Evolutionary conservation across 1,140 invertebrate species (phyloP), one percentile per base, ranked within the genome.

Genomic region (Heliconius melpomene): DNA sequence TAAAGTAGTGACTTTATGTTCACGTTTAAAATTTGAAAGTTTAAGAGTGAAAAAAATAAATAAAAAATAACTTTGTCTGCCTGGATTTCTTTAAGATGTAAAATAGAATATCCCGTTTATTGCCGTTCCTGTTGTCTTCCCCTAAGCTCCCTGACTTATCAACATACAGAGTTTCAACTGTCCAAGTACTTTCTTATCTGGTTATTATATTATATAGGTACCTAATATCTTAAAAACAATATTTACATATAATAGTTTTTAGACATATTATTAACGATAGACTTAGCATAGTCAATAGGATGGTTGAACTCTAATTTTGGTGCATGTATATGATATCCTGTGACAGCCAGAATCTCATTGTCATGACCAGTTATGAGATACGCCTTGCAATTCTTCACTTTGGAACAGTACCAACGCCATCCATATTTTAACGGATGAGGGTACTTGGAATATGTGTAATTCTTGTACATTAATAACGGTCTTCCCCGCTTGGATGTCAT

Each of bases 341-440:
- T 82, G 1, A 80, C 75, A 2, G 83, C 80, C 16, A 89, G 54
- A 9, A 93, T 82, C 29, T 82, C 75, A 32, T 91, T 87, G n/a
- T 90, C 84, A 8, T 86, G 74, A 6, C 79, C 85, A 6, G 90
- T 91, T 20, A 90, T 50, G 8, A 93, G 85, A 74, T 87, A 85
- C 9, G 91, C 91, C 60, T 90, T 86, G 77, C 91, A 93, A 72
- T 87, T 88, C 82, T 89, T 93, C 72, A 90, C 89, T 36, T 83
- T 89, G 7, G 91, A 93, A 72, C 91, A 93, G 70, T 93, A 93
- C 91, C 91, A 93, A 5, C 90, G 80, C 88, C 88, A 90, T 1
- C 90, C 91, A 72, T 84, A 83, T 71, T 87, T 91, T 18, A 88
- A 29, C 0, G 86, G 90, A 70, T 90, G 84, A 2, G 90, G 90